Evolutionary conservation across 2,797 vertebrate genomes (phyloP), one percentile per base, ranked within the genome.

Genomic region (Micrastur ruficollis): DNA sequence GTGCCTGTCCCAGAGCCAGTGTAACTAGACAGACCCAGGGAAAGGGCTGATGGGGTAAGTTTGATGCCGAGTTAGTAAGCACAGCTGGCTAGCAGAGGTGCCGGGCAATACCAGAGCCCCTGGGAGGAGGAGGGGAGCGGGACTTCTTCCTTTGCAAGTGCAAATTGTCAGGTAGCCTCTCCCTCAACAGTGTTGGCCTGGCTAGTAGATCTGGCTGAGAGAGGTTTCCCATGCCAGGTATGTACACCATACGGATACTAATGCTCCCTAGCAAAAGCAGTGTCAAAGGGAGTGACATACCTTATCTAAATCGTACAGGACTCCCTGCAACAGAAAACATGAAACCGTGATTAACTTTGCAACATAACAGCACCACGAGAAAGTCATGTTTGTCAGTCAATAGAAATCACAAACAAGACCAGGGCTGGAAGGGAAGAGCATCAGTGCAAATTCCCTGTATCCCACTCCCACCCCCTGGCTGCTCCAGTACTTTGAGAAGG

Each of bases 291-390:
- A 21, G 29, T 34, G 74, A 97, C 99, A 70, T 98, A 99, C 99
- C 99, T 99, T 99, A 98, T 99, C 99, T 84, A 99, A 98, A 97
- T 99, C 99, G 5, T 99, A 99, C 73, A 99, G 98, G 70, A 99
- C 99, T 80, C 99, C 99, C 99, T 99, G 97, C 55, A 98, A 98
- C 53, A 95, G 81, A 98, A 68, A 89, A 96, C 88, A 73, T 2
- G 9, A 81, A 44, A 84, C 22, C 9, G n/a, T 31, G 31, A 95
- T 97, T 96, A 97, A 82, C 86, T 89, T 40, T 91, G 49, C 19
- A 67, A 21, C 40, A 8, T 32, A 68, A 31, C 49, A 65, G 29
- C 68, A 68, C 15, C 75, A 53, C 2, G 2, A 91, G 49, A 83
- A 85, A 80, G 19, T 16, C 55, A 16, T 4, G 3, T 53, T 29